Conservation (phyloP, 2,113 vertebrate genomes). For the Pleuronectes platessa region DNA sequence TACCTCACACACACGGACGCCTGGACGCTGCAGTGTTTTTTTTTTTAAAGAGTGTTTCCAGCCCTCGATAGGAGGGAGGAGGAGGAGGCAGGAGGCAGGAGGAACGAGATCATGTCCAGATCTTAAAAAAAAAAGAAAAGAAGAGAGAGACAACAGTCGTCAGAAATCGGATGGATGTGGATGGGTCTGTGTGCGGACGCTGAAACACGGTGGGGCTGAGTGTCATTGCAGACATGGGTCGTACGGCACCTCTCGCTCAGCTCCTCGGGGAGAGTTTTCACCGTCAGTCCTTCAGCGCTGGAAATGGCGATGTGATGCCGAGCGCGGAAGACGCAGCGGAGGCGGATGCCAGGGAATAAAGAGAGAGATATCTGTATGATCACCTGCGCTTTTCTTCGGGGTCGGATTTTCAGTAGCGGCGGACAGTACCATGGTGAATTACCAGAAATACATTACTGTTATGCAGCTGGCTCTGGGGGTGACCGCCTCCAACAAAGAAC, state of each 20-base stretch:
- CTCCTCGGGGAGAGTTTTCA: slow-evolving; percentile 79
- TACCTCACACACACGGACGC: slow-evolving; percentile 76
- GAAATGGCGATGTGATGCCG: slow-evolving; percentile 86
- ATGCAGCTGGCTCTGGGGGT: slow-evolving; percentile 99
- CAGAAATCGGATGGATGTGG: background rate
- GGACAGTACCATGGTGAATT: slow-evolving; percentile 95
- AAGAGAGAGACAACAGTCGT: background rate
- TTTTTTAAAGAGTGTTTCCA: slow-evolving; percentile 67
- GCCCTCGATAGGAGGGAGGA: slow-evolving; percentile 74
- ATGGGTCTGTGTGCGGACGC: background rate
- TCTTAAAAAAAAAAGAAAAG: slow-evolving; percentile 55
- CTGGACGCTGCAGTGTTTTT: slow-evolving; percentile 83
- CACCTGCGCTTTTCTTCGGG: slow-evolving; percentile 92
- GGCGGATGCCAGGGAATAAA: slow-evolving; percentile 90
- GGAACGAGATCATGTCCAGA: slow-evolving; percentile 74
- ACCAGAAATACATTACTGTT: slow-evolving; percentile 99
- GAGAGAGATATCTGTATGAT: slow-evolving; percentile 80
- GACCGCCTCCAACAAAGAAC: slow-evolving; percentile 96
- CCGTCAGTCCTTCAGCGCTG: slow-evolving; percentile 83
- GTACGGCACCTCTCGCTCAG: slow-evolving; percentile 73
- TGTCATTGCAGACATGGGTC: slow-evolving; percentile 81
- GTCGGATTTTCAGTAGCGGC: slow-evolving; percentile 88
- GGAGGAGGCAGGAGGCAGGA: slow-evolving; percentile 71
- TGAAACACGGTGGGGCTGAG: slow-evolving; percentile 77
- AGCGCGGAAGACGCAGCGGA: slow-evolving; percentile 85